phyloP scores from a whole-genome alignment of 1,140 invertebrate genomes.

The Diorhabda elongata region DNA sequence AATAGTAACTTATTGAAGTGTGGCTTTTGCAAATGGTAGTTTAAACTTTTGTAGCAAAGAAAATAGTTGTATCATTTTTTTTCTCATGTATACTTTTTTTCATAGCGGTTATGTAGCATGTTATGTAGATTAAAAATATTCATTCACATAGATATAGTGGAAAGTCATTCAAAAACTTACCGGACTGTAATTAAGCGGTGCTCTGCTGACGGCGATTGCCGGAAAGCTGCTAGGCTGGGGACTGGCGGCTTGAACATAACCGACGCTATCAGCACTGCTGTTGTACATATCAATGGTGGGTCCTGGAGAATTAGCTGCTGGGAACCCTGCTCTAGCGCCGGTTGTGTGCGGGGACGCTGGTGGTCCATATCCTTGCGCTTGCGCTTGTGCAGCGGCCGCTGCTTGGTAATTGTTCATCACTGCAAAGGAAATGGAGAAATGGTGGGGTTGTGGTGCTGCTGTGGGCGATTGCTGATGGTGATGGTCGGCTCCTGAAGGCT shows the following conservation, averaged over 20 bases:
- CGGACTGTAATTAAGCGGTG: constrained; percentile 84
- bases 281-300: constrained; percentile 86
- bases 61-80: too few relatives aligned
- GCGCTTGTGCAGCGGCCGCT: constrained; percentile 65
- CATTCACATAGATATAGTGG: too few relatives aligned
- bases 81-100: too few relatives aligned
- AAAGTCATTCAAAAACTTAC: constrained; percentile 55
- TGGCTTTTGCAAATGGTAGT: too few relatives aligned
- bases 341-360: constrained; percentile 62
- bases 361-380: constrained; percentile 61
- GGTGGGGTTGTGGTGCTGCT: constrained; percentile 34
- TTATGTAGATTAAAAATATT: too few relatives aligned
- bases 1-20: too few relatives aligned
- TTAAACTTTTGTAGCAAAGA: too few relatives aligned
- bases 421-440: constrained; percentile 53
- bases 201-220: constrained; percentile 82
- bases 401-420: constrained; percentile 95
- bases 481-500: constrained; percentile 38
- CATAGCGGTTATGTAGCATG: too few relatives aligned
- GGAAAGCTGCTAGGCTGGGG: constrained; percentile 88
- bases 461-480: constrained; percentile 17
- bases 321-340: constrained; percentile 66
- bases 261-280: constrained; percentile 74
- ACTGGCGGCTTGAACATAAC: constrained; percentile 88
- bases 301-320: constrained; percentile 81